Evolutionary conservation across 2,113 vertebrate species (phyloP).

Genomic region (Chroicocephalus ridibundus): DNA sequence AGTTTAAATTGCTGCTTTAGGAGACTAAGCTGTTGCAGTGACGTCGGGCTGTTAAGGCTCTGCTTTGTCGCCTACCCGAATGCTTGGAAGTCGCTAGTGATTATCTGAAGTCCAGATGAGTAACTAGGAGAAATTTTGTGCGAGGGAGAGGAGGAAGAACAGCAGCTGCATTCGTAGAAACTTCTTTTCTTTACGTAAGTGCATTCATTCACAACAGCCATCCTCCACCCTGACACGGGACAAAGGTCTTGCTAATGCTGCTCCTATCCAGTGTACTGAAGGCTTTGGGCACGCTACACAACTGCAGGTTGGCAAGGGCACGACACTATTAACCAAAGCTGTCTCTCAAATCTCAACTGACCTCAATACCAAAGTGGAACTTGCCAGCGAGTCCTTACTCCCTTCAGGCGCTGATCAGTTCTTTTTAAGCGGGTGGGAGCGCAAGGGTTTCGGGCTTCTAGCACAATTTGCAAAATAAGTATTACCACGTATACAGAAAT

Average conservation of each 20-base stretch:
- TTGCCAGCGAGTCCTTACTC: not conserved
- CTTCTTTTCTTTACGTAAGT: not conserved
- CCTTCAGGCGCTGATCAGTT: not conserved
- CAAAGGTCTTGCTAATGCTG: not conserved
- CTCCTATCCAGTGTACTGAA: not conserved
- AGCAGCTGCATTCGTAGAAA: not conserved
- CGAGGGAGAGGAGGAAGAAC: not conserved
- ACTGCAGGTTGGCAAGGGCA: slow-evolving; percentile 9
- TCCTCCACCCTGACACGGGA: not conserved
- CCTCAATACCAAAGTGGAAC: not conserved
- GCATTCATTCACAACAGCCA: not conserved
- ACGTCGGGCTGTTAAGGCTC: not conserved
- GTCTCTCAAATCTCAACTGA: slow-evolving; percentile 42
- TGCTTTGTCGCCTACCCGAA: not conserved
- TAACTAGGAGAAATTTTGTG: not conserved
- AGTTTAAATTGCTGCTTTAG: not conserved
- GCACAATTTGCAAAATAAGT: not conserved
- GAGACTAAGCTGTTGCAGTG: not conserved
- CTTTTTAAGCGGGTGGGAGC: not conserved
- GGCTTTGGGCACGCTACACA: not conserved
- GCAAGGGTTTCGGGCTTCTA: not conserved
- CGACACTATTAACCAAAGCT: slow-evolving; percentile 28
- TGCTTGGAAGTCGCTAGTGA: not conserved
- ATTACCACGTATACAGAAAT: not conserved
- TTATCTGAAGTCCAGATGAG: not conserved